Evolutionary conservation across 2,797 vertebrate genomes (phyloP).

Genomic region (Gymnoscopelus braueri): DNA sequence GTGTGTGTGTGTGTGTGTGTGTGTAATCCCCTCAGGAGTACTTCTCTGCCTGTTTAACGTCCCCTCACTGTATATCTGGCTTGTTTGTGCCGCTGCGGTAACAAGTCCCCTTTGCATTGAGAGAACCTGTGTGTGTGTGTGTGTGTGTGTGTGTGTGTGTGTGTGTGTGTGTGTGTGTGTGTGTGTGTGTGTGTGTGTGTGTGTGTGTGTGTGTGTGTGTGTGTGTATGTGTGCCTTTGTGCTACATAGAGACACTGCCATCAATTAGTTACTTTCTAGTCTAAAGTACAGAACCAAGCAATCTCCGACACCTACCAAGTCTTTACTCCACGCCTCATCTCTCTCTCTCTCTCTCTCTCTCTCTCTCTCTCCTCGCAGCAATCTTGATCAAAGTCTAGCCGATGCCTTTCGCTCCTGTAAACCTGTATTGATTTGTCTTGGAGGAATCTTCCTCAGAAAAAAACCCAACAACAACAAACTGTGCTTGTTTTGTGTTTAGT

Average conservation of each 20-base stretch:
- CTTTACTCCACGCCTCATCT: not conserved
- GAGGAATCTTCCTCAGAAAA: not conserved
- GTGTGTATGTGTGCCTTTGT: not conserved
- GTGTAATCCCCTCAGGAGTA: constrained; percentile 80
- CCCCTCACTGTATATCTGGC: constrained; percentile 84
- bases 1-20: constrained; percentile 35
- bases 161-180: not conserved
- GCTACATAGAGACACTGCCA: constrained; percentile 75
- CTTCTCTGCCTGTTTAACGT: constrained; percentile 83
- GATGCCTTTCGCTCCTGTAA: not conserved
- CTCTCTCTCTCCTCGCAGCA: not conserved
- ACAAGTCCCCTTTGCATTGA: constrained; percentile 87
- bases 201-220: constrained; percentile 2
- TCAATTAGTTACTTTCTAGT: constrained; percentile 86
- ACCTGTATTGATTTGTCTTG: constrained; percentile 13
- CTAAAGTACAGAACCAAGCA: constrained; percentile 76
- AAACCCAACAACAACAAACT: not conserved
- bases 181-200: not conserved
- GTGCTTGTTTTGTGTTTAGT: too few relatives aligned
- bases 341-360: not conserved
- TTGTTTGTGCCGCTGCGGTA: constrained; percentile 84
- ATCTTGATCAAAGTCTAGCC: constrained; percentile 9
- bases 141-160: constrained; percentile 9
- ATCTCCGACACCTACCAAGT: constrained; percentile 1
- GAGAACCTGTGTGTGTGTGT: constrained; percentile 61